phyloP scores from a whole-genome alignment of 2,888 invertebrate genomes.

The Epistrophe grossulariae region DNA sequence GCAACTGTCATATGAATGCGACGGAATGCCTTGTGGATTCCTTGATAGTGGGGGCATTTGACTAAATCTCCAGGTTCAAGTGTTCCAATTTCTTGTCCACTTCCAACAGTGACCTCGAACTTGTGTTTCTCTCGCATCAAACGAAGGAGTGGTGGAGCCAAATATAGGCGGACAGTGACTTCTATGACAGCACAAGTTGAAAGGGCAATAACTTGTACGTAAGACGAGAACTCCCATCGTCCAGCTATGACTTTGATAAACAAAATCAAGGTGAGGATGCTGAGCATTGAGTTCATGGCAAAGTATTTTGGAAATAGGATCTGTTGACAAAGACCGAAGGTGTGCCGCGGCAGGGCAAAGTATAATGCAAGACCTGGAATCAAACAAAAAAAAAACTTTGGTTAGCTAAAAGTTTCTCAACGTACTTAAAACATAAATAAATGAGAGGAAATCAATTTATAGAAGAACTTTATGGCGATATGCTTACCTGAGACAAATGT shows the following conservation, averaged over 20 bases:
- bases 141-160: conserved; percentile 90
- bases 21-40: conserved; percentile 90
- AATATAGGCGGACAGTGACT: conserved; percentile 89
- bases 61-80: conserved; percentile 89
- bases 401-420: conserved; percentile 2
- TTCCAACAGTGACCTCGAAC: conserved; percentile 90
- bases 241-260: conserved; percentile 85
- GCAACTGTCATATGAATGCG: conserved; percentile 91
- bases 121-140: conserved; percentile 90
- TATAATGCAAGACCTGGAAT: conserved; percentile 92
- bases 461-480: neutral
- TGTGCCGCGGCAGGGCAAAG: conserved; percentile 93
- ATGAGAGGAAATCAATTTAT: neutral
- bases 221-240: conserved; percentile 85
- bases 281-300: conserved; percentile 90
- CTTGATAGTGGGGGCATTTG: conserved; percentile 91
- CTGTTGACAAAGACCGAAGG: conserved; percentile 94
- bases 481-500: conserved; percentile 92
- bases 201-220: conserved; percentile 84
- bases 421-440: neutral
- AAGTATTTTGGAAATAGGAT: conserved; percentile 95
- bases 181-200: conserved; percentile 86
- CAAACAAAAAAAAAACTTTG: conserved; percentile 39
- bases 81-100: conserved; percentile 91
- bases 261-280: conserved; percentile 89